Base-by-base conservation (phyloP, 2,888 invertebrate genomes). In the Frankliniella fusca region DNA sequence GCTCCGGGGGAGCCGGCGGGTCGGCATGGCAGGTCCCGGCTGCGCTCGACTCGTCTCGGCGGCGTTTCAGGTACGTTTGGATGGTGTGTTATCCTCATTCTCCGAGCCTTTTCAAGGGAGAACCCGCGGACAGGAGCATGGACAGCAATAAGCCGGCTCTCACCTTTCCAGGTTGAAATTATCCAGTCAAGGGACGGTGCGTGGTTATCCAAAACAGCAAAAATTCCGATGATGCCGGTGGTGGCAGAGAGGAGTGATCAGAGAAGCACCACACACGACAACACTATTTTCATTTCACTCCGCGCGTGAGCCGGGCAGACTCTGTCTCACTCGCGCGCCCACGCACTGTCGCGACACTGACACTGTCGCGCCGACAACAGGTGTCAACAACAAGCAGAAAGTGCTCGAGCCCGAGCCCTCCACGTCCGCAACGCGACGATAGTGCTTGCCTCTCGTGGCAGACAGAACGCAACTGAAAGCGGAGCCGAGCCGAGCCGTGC, bases 91-190 rank as follows among this genome's bases (percentile, higher is more conserved):
- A 38, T 38, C 38, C 38, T 38, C 38, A 38, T 38, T 38, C 38
- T 38, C 38, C 38, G 38, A 3, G 38, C 38, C 38, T 38, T 38
- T 38, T 38, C 5, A 2, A 38, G 38, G 38, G 38, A 38, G 38
- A 38, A 38, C 38, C 38, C 38, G n/a, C n/a, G 2, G 38, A 38
- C 38, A 38, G 38, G 38, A 38, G 5, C 5, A 38, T 5, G 38
- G 38, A 5, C 38, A 38, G 5, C 38, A 38, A 38, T 38, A 5
- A 5, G 38, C 38, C 5, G 38, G 54, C 54, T 54, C 70, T 76
- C 70, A 76, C 70, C 70, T 76, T 76, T 76, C 70, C 70, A 12
- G 23, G 70, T 76, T 76, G 70, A 23, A 76, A 76, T 27, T 76
- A 76, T 76, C 27, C 70, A 5, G 27, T 27, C 70, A 27, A 76